Conservation (phyloP, 2,888 invertebrate genomes). For the Siphlonurus alternatus region DNA sequence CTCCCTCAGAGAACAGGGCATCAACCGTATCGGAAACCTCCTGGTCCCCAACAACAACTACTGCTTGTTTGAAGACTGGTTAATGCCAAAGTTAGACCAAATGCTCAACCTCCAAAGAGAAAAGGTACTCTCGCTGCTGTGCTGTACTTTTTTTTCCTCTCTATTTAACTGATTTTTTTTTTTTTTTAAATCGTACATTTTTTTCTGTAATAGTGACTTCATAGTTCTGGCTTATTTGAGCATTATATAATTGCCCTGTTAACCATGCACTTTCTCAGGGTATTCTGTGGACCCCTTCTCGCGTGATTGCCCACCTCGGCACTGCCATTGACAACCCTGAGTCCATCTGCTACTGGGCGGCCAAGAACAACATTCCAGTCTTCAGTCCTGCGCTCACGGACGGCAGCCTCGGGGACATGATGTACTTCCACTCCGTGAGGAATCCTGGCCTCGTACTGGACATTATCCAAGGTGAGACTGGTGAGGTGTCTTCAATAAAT, state of each 20-base stretch:
- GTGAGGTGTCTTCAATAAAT: too few relatives aligned
- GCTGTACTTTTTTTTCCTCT: too few relatives aligned
- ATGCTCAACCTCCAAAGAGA: conserved; percentile 76
- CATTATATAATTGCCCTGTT: too few relatives aligned
- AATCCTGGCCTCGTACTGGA: conserved; percentile 87
- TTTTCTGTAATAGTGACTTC: too few relatives aligned
- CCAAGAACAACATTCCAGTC: conserved; percentile 90
- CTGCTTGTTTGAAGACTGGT: conserved; percentile 94
- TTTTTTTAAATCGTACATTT: not conserved
- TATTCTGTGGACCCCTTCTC: conserved; percentile 81
- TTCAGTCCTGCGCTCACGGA: conserved; percentile 97
- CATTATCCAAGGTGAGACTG: conserved; percentile 62
- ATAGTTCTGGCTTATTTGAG: too few relatives aligned
- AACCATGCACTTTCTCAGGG: too few relatives aligned
- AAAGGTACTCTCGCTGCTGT: conserved; percentile 30
- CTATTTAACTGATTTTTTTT: not conserved
- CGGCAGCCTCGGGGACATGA: conserved; percentile 96
- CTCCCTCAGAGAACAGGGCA: conserved; percentile 62
- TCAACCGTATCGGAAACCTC: conserved; percentile 85
- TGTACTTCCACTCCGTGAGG: conserved; percentile 93
- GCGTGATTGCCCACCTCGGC: conserved; percentile 67
- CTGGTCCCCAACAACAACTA: conserved; percentile 97
- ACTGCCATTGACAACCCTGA: conserved; percentile 76
- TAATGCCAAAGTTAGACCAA: conserved; percentile 79
- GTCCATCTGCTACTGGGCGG: conserved; percentile 95